phyloP scores from a whole-genome alignment of 2,888 invertebrate species.

The Uropetala carovei region DNA sequence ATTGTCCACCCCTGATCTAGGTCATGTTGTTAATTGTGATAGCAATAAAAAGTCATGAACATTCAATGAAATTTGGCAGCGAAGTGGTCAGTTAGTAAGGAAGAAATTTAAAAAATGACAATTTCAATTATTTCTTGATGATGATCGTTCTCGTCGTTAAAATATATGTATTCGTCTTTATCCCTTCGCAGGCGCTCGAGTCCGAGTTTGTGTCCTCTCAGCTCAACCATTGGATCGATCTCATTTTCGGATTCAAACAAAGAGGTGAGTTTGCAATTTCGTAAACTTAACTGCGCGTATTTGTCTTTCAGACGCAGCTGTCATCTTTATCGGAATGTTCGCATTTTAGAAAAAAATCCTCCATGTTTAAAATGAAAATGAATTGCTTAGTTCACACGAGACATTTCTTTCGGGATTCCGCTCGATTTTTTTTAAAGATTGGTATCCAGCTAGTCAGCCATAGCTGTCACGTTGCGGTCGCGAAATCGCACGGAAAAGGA shows the following conservation, averaged over 20 bases:
- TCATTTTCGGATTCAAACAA: constrained; percentile 99
- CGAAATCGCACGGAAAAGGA: background rate
- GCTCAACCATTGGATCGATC: constrained; percentile 99
- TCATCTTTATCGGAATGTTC: no score
- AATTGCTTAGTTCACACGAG: background rate
- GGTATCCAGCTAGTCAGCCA: background rate
- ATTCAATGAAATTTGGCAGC: no score
- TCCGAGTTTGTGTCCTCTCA: constrained; percentile 99
- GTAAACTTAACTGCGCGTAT: no score
- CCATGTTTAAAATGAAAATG: background rate
- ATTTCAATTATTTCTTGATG: no score
- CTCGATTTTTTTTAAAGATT: background rate
- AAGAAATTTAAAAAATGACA: no score
- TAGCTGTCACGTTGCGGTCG: background rate
- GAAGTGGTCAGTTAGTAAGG: no score
- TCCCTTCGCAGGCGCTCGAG: constrained; percentile 86
- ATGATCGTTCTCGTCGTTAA: no score
- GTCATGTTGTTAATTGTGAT: no score
- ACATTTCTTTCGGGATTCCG: background rate
- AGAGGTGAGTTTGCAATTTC: constrained; percentile 80
- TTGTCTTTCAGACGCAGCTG: no score
- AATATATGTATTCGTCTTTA: constrained; percentile 57
- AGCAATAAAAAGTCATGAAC: no score
- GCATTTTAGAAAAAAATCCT: background rate
- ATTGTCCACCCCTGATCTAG: no score